Evolutionary conservation across 2,888 invertebrate species (phyloP).

Genomic region (Ichneumoninae sp.): DNA sequence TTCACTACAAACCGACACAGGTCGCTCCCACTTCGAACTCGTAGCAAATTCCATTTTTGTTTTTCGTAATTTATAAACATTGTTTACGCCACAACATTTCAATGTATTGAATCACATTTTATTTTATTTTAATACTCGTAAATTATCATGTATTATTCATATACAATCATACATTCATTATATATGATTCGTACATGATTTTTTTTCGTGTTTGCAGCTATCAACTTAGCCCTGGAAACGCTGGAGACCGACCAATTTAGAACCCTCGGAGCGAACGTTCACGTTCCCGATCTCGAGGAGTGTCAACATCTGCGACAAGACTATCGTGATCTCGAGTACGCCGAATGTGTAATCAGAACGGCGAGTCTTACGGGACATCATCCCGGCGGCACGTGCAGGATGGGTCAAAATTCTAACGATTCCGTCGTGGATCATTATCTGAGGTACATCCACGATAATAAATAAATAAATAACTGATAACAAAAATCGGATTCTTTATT

Average conservation of each 20-base stretch:
- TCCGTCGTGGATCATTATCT: constrained; percentile 90
- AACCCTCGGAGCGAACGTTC: constrained; percentile 87
- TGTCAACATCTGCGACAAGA: constrained; percentile 87
- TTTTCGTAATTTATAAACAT: too few species aligned
- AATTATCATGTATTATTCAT: too few species aligned
- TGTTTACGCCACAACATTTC: too few species aligned
- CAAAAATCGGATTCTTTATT: not conserved
- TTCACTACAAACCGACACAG: not conserved
- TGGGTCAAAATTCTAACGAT: constrained; percentile 85
- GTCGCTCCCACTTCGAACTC: not conserved
- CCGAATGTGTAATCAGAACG: constrained; percentile 88
- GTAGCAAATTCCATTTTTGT: not conserved
- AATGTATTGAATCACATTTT: too few species aligned
- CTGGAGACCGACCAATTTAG: constrained; percentile 87
- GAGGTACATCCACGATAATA: constrained; percentile 83
- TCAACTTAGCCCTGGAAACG: constrained; percentile 86
- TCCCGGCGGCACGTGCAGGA: constrained; percentile 91
- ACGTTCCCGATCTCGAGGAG: constrained; percentile 88
- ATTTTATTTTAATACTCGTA: too few species aligned
- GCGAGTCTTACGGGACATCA: constrained; percentile 91
- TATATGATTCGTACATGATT: not conserved
- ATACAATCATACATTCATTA: not conserved
- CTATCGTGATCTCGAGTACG: constrained; percentile 85
- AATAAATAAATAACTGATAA: not conserved
- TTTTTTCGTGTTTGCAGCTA: constrained; percentile 82